Percentiles rank a stretch among this genome's conserved stretches.
Evolutionary conservation across 2,113 vertebrate species (phyloP).

Genomic region (Gobius niger): DNA sequence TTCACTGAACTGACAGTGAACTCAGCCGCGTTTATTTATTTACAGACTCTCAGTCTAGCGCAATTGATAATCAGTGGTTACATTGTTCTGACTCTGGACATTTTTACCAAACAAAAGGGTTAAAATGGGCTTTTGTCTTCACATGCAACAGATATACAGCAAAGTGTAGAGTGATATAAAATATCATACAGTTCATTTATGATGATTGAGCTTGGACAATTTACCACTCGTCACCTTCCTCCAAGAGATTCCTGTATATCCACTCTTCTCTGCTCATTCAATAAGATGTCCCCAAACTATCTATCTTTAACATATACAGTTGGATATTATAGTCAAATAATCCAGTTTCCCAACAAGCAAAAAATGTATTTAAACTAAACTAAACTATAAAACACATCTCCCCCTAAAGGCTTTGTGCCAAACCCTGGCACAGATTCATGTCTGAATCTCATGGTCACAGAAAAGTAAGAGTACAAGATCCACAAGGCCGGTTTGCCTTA

Average conservation of each 20-base stretch:
- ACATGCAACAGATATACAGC: background rate
- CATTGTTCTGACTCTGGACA: constrained; percentile 14
- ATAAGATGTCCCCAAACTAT: too few relatives aligned
- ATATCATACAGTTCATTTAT: background rate
- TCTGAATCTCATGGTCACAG: constrained; percentile 2
- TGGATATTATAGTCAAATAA: too few relatives aligned
- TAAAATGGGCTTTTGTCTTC: background rate
- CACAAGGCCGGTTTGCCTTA: constrained; percentile 37
- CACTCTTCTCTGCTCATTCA: too few relatives aligned
- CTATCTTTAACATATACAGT: too few relatives aligned
- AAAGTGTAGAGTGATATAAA: too few relatives aligned
- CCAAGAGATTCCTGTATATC: background rate
- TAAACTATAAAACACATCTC: background rate
- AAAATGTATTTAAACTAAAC: background rate
- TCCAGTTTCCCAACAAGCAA: too few relatives aligned
- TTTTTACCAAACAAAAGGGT: constrained; percentile 7
- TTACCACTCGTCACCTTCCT: background rate
- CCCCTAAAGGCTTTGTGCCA: background rate
- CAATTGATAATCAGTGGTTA: constrained; percentile 1
- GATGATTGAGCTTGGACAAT: background rate
- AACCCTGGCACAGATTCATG: background rate
- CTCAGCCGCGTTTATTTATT: constrained; percentile 49
- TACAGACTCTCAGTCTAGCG: constrained; percentile 9
- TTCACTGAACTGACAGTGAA: constrained; percentile 63
- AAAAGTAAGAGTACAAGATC: constrained; percentile 34